Evolutionary conservation across 2,113 vertebrate species (phyloP).

Genomic region (Mus musculus): GRCm39 chr15:93509001-93509500

Average conservation of each 20-base stretch:
- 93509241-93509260: not conserved
- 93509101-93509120: not conserved
- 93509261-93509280: not conserved
- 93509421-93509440: not conserved
- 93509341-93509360: not conserved
- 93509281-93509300: not conserved
- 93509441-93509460: not conserved
- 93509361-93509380: not conserved
- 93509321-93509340: too few species aligned
- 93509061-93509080: not conserved
- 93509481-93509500: not conserved
- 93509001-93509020: slow-evolving; percentile 17
- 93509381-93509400: too few species aligned
- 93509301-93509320: too few species aligned
- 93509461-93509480: not conserved
- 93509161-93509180: not conserved
- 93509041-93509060: not conserved
- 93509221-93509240: not conserved
- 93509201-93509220: not conserved
- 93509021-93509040: not conserved
- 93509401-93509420: not conserved
- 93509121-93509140: not conserved
- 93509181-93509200: not conserved
- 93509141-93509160: not conserved
- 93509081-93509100: slow-evolving; percentile 14